phyloP scores from a whole-genome alignment of 2,888 invertebrate species.

The Drosophila mercatorum region DNA sequence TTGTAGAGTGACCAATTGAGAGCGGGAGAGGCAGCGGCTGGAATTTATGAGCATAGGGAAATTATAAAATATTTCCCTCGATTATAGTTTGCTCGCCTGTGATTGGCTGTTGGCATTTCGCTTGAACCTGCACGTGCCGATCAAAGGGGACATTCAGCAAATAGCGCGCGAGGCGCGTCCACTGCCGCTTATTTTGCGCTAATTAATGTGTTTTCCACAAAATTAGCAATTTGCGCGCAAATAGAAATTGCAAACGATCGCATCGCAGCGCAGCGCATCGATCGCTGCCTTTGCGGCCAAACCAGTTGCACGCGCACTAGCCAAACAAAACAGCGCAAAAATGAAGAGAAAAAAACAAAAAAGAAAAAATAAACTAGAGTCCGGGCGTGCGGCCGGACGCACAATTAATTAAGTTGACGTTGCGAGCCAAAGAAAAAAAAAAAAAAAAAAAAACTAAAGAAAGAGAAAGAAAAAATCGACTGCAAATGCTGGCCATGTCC shows the following conservation, averaged over 20 bases:
- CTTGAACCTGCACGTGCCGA: slow-evolving; percentile 9
- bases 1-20: no score
- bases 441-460: background rate
- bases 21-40: background rate
- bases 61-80: slow-evolving; percentile 12
- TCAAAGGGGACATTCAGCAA: slow-evolving; percentile 46
- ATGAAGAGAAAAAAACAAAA: background rate
- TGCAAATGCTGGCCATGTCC: slow-evolving; percentile 35
- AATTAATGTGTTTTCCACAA: slow-evolving; percentile 80
- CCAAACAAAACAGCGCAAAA: slow-evolving; percentile 38
- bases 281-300: slow-evolving; percentile 32
- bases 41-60: background rate
- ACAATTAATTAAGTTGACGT: slow-evolving; percentile 69
- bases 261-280: slow-evolving; percentile 24
- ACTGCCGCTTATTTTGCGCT: slow-evolving; percentile 68
- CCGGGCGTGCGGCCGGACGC: slow-evolving; percentile 64
- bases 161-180: slow-evolving; percentile 45
- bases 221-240: slow-evolving; percentile 78
- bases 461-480: slow-evolving; percentile 6
- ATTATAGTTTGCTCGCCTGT: background rate
- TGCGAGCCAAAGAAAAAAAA: slow-evolving; percentile 22
- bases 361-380: slow-evolving; percentile 15
- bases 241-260: slow-evolving; percentile 67
- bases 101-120: slow-evolving; percentile 23
- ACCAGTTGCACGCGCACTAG: slow-evolving; percentile 53